phyloP scores from a whole-genome alignment of 1,140 invertebrate species.

The Maniola jurtina region DNA sequence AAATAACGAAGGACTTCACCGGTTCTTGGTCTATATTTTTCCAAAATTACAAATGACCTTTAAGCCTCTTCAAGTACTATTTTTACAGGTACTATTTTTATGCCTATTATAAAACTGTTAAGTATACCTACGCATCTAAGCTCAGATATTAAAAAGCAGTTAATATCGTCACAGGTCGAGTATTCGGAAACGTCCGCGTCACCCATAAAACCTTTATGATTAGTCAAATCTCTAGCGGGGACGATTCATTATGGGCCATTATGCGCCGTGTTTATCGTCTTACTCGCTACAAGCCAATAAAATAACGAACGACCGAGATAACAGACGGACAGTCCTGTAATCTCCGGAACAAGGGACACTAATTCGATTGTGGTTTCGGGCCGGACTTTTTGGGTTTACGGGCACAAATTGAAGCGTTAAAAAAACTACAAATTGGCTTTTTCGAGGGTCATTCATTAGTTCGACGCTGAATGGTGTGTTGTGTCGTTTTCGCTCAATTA shows the following conservation, averaged over 20 bases:
- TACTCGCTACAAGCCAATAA: conserved; percentile 76
- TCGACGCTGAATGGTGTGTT: conserved; percentile 64
- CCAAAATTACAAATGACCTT: no score
- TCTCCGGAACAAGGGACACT: conserved; percentile 78
- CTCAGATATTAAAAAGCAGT: conserved; percentile 32
- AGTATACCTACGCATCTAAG: background rate
- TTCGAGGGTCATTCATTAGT: conserved; percentile 75
- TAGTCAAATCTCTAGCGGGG: conserved; percentile 73
- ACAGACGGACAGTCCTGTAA: conserved; percentile 74
- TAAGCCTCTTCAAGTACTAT: no score
- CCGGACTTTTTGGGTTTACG: conserved; percentile 73
- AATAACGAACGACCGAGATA: conserved; percentile 78
- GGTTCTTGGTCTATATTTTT: no score
- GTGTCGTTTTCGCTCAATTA: conserved; percentile 77
- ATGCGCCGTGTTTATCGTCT: conserved; percentile 77
- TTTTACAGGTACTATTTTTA: no score
- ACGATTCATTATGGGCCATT: conserved; percentile 78
- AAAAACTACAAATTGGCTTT: conserved; percentile 78
- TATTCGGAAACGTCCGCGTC: conserved; percentile 63
- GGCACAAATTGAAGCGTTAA: conserved; percentile 77
- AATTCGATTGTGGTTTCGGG: conserved; percentile 78
- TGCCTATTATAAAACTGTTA: no score
- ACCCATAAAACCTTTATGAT: conserved; percentile 77
- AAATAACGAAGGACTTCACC: no score
- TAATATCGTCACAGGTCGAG: conserved; percentile 53